A percentile compares a stretch with the other conserved stretches of the same genome.
Conservation (phyloP, 2,888 invertebrate genomes). For the Sycophila texana region DNA sequence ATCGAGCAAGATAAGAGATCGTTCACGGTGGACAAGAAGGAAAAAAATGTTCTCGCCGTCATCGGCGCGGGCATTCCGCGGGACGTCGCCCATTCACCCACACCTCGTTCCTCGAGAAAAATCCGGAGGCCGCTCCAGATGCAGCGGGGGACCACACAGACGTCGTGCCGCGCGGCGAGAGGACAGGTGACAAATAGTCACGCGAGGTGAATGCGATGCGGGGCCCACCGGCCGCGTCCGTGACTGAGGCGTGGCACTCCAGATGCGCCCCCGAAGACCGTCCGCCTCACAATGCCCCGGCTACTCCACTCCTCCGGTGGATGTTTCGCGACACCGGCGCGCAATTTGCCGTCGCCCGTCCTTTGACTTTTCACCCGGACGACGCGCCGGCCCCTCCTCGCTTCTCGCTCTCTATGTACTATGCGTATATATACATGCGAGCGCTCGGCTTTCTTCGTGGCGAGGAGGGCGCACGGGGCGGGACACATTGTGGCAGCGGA, state of each 20-base stretch:
- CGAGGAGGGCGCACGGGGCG: neutral
- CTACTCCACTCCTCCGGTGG: too few species aligned
- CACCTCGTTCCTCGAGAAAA: neutral
- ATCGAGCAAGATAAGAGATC: too few species aligned
- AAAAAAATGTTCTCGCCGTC: neutral
- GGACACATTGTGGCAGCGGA: neutral
- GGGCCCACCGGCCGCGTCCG: conserved; percentile 14
- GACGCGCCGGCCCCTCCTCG: too few species aligned
- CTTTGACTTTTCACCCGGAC: conserved; percentile 25
- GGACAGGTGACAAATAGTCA: conserved; percentile 50
- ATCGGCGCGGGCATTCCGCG: neutral
- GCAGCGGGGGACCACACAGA: neutral
- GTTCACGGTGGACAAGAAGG: neutral
- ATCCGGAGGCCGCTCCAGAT: neutral
- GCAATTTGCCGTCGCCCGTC: neutral
- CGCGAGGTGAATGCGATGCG: neutral
- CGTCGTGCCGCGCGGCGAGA: neutral
- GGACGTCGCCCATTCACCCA: neutral
- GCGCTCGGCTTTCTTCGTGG: neutral
- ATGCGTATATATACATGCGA: too few species aligned
- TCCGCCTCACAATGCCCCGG: too few species aligned
- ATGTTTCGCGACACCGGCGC: too few species aligned
- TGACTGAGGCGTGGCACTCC: conserved; percentile 42
- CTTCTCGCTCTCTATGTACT: too few species aligned
- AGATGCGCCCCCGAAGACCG: conserved; percentile 13